Base-by-base conservation (phyloP, 2,888 invertebrate genomes). In the Microchrysa polita region DNA sequence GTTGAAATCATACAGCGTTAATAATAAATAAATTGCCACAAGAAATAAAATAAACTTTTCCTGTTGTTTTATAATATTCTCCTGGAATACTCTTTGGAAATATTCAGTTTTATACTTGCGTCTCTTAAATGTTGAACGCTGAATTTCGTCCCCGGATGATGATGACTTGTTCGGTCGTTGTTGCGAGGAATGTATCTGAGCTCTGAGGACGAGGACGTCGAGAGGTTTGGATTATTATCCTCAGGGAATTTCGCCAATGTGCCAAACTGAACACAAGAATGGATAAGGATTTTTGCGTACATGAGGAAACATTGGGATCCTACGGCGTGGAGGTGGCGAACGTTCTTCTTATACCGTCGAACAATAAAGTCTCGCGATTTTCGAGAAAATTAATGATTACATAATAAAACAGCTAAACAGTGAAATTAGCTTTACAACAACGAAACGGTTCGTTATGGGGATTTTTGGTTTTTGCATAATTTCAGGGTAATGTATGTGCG, bases 21-120 rank as follows among this genome's bases (percentile, higher is more conserved):
- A 78, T 78, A 78, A 78, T 78, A 76, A 76, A 78, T 78, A 78
- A 78, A 78, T 78, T 78, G 78, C 78, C 76, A 74, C 76, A 78
- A 78, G 78, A 78, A 78, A 78, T 78, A 78, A 78, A 78, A 77
- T 77, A 78, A 78, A 78, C 78, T 78, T 76, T n/a, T 76, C 76
- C 77, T 59, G 72, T 72, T 72, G 72, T 72, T 72, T 72, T 72
- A 72, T 60, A 72, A 72, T n/a, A n/a, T 72, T 72, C 60, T 65
- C 57, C 40, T 40, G 20, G 67, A 34, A 67, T n/a, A n/a, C 67
- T n/a, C n/a, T n/a, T n/a, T n/a, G n/a, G n/a, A 34, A 52, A 9
- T 22, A 69, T 55, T 55, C 27, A 34, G 57, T 55, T 44, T 40
- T 40, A 52, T 34, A 20, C 42, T 69, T 44, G 22, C 44, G 48